These are phyloP conservation scores for Poeciliopsis infans DNA, from an alignment of 2,797 vertebrate genomes.

Conservation along the genomic window DNA sequence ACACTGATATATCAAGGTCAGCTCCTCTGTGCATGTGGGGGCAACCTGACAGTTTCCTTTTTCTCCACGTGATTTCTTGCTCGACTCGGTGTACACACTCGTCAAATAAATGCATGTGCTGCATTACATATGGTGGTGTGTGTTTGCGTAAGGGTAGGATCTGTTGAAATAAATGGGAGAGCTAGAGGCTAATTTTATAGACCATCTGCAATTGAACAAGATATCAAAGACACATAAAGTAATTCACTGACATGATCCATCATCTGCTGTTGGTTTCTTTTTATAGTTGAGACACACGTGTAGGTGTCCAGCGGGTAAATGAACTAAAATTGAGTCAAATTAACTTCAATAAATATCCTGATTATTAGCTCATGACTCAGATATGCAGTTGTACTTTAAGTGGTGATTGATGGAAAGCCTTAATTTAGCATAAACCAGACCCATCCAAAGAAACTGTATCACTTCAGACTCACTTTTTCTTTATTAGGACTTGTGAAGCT, in stretches of 20 bases:
- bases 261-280: slow-evolving; percentile 13
- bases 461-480: neutral
- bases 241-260: slow-evolving; percentile 31
- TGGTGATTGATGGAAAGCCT: slow-evolving; percentile 22
- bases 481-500: neutral
- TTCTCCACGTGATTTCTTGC: slow-evolving; percentile 62
- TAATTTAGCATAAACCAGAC: slow-evolving; percentile 13
- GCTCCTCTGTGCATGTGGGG: slow-evolving; percentile 56
- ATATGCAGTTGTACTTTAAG: neutral
- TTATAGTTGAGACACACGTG: neutral
- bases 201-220: slow-evolving; percentile 30
- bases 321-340: neutral
- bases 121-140: slow-evolving; percentile 63
- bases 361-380: slow-evolving; percentile 5
- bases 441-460: neutral
- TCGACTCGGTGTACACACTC: slow-evolving; percentile 68
- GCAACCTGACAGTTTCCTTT: slow-evolving; percentile 66
- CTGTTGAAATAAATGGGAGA: slow-evolving; percentile 35
- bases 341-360: neutral
- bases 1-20: slow-evolving; percentile 77
- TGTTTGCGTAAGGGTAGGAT: slow-evolving; percentile 67
- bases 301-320: neutral
- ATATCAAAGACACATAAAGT: slow-evolving; percentile 42
- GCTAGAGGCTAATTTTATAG: slow-evolving; percentile 27
- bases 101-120: slow-evolving; percentile 69